Evolutionary conservation across 2,113 vertebrate genomes (phyloP).

Genomic region (Eidolon helvum): DNA sequence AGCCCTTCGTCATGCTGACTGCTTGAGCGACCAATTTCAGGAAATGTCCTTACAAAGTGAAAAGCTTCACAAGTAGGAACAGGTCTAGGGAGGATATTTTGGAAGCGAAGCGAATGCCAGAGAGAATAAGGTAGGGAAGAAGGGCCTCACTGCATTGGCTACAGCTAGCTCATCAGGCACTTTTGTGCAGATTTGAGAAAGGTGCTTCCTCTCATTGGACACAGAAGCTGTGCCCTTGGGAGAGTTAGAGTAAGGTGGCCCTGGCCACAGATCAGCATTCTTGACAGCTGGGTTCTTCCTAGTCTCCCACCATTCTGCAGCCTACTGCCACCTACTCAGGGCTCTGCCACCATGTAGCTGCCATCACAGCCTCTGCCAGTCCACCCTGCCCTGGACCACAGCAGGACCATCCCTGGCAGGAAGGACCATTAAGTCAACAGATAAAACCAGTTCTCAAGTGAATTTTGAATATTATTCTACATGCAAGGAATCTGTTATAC

Average conservation of each 20-base stretch:
- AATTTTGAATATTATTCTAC: background rate
- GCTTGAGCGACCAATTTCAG: background rate
- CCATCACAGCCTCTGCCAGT: background rate
- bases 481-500: background rate
- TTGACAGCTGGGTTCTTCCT: background rate
- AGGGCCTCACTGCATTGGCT: background rate
- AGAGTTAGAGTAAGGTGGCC: background rate
- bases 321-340: background rate
- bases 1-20: background rate
- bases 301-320: background rate
- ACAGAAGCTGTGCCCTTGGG: background rate
- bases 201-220: background rate
- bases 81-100: background rate
- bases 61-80: background rate
- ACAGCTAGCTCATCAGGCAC: background rate
- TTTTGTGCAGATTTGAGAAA: background rate
- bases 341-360: background rate
- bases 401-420: background rate
- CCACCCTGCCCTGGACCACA: background rate
- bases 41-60: background rate
- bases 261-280: background rate
- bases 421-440: background rate
- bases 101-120: background rate
- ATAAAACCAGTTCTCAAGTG: background rate
- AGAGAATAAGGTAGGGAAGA: background rate